Evolutionary conservation across 2,888 invertebrate genomes (phyloP), one percentile per base, ranked within the genome.

Genomic region (Andrena hattorfiana): DNA sequence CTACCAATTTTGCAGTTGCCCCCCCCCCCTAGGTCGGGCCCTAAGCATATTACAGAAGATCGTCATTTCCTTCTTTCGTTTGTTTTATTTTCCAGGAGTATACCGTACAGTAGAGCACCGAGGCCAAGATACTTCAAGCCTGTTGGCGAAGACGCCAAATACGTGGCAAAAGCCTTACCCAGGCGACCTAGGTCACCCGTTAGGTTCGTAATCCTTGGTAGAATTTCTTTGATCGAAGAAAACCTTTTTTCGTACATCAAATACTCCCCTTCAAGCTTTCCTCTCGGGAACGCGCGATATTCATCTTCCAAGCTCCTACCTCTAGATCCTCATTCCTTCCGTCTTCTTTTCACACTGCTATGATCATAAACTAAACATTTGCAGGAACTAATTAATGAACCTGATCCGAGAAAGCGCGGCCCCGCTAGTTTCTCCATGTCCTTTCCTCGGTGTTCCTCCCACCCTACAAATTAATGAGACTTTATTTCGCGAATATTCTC

Each of bases 131-230:
- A 67, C 26, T 85, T 73, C 30, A 49, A 7, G 8, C 2, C n/a
- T n/a, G 8, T 13, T 13, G 32, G 1, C 23, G 7, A 51, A 6
- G 13, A 78, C 1, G 16, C 10, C 0, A 28, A 54, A 2, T 75
- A 66, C 16, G 4, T 5, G 0, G 1, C 54, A 20, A 32, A 4
- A 20, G 5, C 3, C 2, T 67, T 87, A 68, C 54, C 72, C 16
- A 77, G 72, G 32, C 77, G 82, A 64, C 23, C 76, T n/a, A 60
- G 72, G 23, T 87, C 86, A 10, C 77, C 84, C 0, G 13, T 82
- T 13, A 87, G 84, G 82, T 87, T 63, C 8, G 75, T 75, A 1
- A 62, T 2, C 28, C 63, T 54, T 8, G 2, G 13, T 48, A n/a
- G 8, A 51, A 16, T n/a, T 28, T 26, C 6, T 2, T 23, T 26